These are phyloP conservation scores for Microcaecilia unicolor DNA, from an alignment of 2,797 vertebrate species.

Conservation along the genomic window DNA sequence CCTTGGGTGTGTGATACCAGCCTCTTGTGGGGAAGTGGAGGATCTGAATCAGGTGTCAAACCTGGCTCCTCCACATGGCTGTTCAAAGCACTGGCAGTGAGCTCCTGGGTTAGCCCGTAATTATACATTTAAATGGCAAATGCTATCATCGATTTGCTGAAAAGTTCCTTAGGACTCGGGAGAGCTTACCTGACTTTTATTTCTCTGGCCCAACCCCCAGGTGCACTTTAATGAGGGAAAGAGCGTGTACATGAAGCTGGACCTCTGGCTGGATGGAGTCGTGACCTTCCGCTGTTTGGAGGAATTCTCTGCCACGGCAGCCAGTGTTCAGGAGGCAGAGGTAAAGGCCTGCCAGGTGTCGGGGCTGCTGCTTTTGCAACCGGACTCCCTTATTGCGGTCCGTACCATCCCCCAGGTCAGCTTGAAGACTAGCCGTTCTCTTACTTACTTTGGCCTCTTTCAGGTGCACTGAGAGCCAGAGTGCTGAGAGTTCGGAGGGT, in stretches of 20 bases:
- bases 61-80: background rate
- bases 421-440: constrained; percentile 36
- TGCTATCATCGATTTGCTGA: background rate
- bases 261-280: constrained; percentile 56
- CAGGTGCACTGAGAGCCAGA: constrained; percentile 56
- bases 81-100: no score
- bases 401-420: constrained; percentile 36
- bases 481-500: background rate
- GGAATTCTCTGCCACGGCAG: constrained; percentile 76
- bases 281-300: constrained; percentile 74
- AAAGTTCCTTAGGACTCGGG: background rate
- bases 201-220: constrained; percentile 27
- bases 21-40: no score
- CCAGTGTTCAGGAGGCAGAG: constrained; percentile 59
- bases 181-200: no score
- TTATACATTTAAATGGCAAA: background rate
- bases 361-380: constrained; percentile 68
- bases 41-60: no score
- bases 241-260: constrained; percentile 82
- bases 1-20: no score
- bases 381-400: constrained; percentile 58
- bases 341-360: constrained; percentile 81
- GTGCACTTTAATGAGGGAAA: constrained; percentile 81
- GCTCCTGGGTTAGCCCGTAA: background rate
- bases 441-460: constrained; percentile 84